Evolutionary conservation across 2,797 vertebrate genomes (phyloP), one percentile per base, ranked within the genome.

Genomic region (Lacerta agilis): DNA sequence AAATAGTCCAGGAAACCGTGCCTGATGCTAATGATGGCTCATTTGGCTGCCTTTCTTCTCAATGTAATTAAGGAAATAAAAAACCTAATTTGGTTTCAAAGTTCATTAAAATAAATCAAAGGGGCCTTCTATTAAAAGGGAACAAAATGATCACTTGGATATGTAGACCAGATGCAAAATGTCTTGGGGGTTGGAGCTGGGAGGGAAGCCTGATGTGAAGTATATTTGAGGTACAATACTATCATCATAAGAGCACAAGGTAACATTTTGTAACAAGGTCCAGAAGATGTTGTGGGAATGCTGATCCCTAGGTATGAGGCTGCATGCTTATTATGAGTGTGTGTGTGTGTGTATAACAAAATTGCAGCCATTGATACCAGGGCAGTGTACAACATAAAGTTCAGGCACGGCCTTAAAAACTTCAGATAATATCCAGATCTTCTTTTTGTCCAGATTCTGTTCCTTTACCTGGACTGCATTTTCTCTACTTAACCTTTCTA

Each of bases 401-500:
- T 25, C 41, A 66, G 61, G 61, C 38, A 69, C 4, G 36, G 76
- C 43, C 20, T 36, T 33, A 27, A 76, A 43, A 83, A 33, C 15
- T 13, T 43, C 84, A 83, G 77, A 3, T 67, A 89, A 78, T 2
- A 79, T 43, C 43, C 33, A n/a, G 79, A 9, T 3, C 0, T 87
- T 45, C 45, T 64, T 3, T 86, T 36, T 43, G 89, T 77, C 86
- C 79, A 88, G 36, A 27, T 49, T 86, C 6, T 93, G 58, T 79
- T 27, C 3, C 41, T 90, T 77, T 83, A 85, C 75, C 41, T 82
- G 67, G 36, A 82, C 72, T 33, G 3, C 0, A 0, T 71, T 25
- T 78, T 82, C 61, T 87, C 55, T 4, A 17, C 20, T 8, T 83
- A 93, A 93, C 3, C 38, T 93, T 94, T 91, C 27, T 20, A 38